A percentile compares a stretch with the other conserved stretches of the same genome.
phyloP scores from a whole-genome alignment of 2,113 vertebrate genomes.

The mouse (Mus musculus) region GRCm39 chrX:51135501-51136000 shows the following conservation, averaged over 20 bases:
- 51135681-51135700: background rate
- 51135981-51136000: background rate
- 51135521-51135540: background rate
- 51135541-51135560: background rate
- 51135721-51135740: background rate
- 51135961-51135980: background rate
- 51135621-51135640: background rate
- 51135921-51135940: background rate
- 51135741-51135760: background rate
- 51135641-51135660: background rate
- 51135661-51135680: background rate
- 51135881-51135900: background rate
- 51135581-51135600: background rate
- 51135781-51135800: background rate
- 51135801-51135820: conserved; percentile 11
- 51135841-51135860: conserved; percentile 45
- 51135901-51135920: background rate
- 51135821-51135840: background rate
- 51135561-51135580: background rate
- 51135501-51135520: background rate
- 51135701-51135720: conserved; percentile 11
- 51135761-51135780: background rate
- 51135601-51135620: background rate
- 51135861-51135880: background rate
- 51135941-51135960: background rate